These are phyloP conservation scores for Pipa parva DNA, from an alignment of 2,113 vertebrate species.

Conservation along the genomic window DNA sequence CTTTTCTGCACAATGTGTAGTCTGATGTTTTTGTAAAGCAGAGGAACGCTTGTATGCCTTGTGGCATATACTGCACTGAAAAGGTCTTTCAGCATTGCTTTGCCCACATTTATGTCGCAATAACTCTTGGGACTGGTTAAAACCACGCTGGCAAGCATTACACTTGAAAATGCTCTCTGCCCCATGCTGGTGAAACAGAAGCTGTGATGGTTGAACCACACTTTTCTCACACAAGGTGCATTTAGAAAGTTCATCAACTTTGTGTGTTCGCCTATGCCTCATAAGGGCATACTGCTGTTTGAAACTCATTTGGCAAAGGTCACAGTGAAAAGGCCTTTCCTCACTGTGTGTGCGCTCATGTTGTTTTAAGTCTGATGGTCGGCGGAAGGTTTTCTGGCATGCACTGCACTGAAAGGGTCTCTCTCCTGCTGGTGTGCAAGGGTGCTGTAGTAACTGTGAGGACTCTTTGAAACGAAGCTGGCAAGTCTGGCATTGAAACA, in stretches of 20 bases:
- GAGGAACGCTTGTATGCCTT: constrained; percentile 94
- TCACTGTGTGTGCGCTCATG: constrained; percentile 93
- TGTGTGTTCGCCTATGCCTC: constrained; percentile 90
- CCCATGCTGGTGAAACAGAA: constrained; percentile 94
- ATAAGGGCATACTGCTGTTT: constrained; percentile 92
- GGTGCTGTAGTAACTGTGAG: constrained; percentile 89
- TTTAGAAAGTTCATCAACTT: constrained; percentile 79
- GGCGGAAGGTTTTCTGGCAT: constrained; percentile 92
- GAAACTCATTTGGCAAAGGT: constrained; percentile 98
- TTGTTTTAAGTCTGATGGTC: constrained; percentile 89
- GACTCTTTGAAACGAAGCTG: constrained; percentile 97
- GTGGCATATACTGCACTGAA: constrained; percentile 89
- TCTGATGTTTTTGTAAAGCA: constrained; percentile 91
- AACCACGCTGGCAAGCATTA: constrained; percentile 92
- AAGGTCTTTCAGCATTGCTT: constrained; percentile 78
- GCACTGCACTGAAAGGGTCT: constrained; percentile 88
- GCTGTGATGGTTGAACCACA: constrained; percentile 89
- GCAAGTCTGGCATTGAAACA: constrained; percentile 93
- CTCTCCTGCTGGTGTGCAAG: constrained; percentile 88
- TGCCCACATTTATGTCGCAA: constrained; percentile 91
- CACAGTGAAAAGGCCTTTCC: constrained; percentile 96
- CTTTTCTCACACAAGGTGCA: constrained; percentile 95
- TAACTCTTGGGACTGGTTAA: constrained; percentile 90
- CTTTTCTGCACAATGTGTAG: constrained; percentile 88
- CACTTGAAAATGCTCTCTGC: constrained; percentile 97